These are phyloP conservation scores for Elephantulus edwardii DNA, from an alignment of 2,113 vertebrate species.

Conservation along the genomic window DNA sequence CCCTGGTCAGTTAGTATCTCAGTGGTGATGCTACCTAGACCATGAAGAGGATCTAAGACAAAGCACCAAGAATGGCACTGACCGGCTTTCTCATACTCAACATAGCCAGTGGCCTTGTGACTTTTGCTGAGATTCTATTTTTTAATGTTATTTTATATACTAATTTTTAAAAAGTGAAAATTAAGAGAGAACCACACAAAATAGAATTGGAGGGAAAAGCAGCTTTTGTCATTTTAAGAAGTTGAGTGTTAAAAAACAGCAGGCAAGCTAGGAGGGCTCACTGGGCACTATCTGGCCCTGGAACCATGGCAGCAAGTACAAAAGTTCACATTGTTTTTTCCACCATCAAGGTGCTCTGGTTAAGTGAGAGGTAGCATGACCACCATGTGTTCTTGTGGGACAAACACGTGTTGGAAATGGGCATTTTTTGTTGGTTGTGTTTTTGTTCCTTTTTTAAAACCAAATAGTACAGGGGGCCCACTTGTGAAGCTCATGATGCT, in stretches of 20 bases:
- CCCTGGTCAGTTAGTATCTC: conserved; percentile 20
- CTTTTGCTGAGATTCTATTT: conserved; percentile 37
- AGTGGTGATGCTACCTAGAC: not conserved
- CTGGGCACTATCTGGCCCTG: conserved; percentile 61
- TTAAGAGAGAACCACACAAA: not conserved
- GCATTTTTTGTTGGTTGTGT: no score
- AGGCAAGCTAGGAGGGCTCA: conserved; percentile 55
- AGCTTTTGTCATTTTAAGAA: conserved; percentile 67
- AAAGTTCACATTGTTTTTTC: conserved; percentile 62
- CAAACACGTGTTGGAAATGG: conserved; percentile 43
- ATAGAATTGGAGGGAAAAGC: conserved; percentile 32
- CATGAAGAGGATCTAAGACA: conserved; percentile 13
- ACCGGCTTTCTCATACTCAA: conserved; percentile 29
- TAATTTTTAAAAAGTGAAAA: not conserved
- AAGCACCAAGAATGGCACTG: not conserved
- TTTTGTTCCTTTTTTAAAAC: no score
- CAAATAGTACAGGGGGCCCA: not conserved
- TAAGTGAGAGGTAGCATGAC: conserved; percentile 66
- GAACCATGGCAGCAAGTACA: conserved; percentile 50
- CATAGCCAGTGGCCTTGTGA: conserved; percentile 23
- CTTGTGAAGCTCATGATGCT: not conserved
- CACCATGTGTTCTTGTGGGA: not conserved
- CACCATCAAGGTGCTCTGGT: conserved; percentile 20
- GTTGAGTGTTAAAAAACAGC: conserved; percentile 60
- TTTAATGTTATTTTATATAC: conserved; percentile 70